phyloP scores from a whole-genome alignment of 1,140 invertebrate genomes.

The Stratiolaelaps scimitus region DNA sequence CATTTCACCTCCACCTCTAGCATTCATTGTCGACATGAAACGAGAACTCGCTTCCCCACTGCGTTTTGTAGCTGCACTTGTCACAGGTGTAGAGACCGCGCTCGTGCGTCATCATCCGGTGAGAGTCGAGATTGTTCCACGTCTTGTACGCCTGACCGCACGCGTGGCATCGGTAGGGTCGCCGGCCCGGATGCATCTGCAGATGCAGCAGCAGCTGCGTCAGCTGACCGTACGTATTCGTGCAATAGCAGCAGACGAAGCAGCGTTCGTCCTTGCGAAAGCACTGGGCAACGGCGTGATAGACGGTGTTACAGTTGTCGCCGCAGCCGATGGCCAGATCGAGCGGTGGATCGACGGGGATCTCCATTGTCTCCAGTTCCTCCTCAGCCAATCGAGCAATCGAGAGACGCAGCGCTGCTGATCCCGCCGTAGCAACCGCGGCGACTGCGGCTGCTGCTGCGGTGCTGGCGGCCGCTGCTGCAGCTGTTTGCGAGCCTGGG shows the following conservation, averaged over 20 bases:
- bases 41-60: slow-evolving; percentile 26
- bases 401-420: no score
- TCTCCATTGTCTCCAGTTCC: slow-evolving; percentile 18
- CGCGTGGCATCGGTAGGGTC: slow-evolving; percentile 23
- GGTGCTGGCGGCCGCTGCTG: no score
- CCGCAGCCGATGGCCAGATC: neutral
- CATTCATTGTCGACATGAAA: slow-evolving; percentile 27
- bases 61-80: slow-evolving; percentile 19
- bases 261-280: slow-evolving; percentile 6
- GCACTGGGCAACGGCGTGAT: slow-evolving; percentile 7
- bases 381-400: neutral
- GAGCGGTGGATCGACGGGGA: neutral
- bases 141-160: slow-evolving; percentile 23
- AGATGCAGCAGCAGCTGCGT: slow-evolving; percentile 25
- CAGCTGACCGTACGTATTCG: neutral
- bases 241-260: slow-evolving; percentile 25
- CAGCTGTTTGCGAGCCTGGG: no score
- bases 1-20: neutral
- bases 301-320: slow-evolving; percentile 1
- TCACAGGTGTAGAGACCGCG: neutral
- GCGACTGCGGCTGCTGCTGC: no score
- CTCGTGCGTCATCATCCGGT: slow-evolving; percentile 19
- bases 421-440: no score
- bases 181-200: slow-evolving; percentile 7
- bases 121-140: slow-evolving; percentile 23